phyloP scores from a whole-genome alignment of 2,797 vertebrate species.

The Hephaestus fuliginosus region DNA sequence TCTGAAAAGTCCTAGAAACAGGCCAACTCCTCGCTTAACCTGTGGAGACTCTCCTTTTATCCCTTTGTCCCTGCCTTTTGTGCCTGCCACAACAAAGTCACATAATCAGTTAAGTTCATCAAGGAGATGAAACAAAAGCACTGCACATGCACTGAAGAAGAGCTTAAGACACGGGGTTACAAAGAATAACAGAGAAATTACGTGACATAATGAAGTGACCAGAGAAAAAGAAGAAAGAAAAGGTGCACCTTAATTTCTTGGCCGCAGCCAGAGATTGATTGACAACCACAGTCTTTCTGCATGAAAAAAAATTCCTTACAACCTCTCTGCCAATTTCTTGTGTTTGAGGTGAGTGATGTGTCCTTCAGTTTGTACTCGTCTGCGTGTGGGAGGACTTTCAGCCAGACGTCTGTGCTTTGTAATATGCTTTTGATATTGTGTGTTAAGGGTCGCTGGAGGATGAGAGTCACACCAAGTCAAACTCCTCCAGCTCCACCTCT shows the following conservation, averaged over 20 bases:
- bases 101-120: constrained; percentile 4
- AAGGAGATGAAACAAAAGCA: constrained; percentile 17
- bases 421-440: constrained; percentile 45
- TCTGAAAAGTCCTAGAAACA: not conserved
- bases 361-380: constrained; percentile 39
- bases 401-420: constrained; percentile 17
- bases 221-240: not conserved
- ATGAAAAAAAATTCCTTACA: constrained; percentile 11
- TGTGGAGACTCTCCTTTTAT: not conserved
- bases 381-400: constrained; percentile 39
- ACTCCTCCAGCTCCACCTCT: constrained; percentile 82
- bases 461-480: constrained; percentile 88
- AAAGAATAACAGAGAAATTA: constrained; percentile 6
- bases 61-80: not conserved
- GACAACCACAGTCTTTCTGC: constrained; percentile 11
- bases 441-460: constrained; percentile 89
- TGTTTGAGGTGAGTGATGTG: constrained; percentile 12
- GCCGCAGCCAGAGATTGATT: constrained; percentile 10
- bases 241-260: not conserved
- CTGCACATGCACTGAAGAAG: not conserved
- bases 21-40: not conserved
- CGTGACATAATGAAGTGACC: constrained; percentile 8
- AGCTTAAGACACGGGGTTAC: not conserved
- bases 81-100: not conserved
- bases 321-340: not conserved